These are phyloP conservation scores for Pachymerium ferrugineum DNA, from an alignment of 2,888 invertebrate species.

Conservation along the genomic window DNA sequence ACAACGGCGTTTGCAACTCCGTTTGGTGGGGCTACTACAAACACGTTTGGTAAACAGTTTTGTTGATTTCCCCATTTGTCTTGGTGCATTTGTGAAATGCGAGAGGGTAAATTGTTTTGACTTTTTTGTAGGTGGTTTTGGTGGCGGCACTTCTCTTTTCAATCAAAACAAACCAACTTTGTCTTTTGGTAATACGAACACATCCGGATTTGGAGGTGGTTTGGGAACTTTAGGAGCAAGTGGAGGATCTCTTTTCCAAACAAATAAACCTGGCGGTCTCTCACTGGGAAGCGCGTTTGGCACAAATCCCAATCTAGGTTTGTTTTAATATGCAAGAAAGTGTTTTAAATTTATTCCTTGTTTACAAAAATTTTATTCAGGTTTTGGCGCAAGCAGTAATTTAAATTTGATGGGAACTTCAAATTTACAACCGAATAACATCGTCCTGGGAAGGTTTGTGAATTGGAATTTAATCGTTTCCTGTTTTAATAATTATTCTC, in stretches of 20 bases:
- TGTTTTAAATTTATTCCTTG: neutral
- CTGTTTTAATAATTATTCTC: neutral
- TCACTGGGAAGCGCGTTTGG: constrained; percentile 28
- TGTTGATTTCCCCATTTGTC: too few species aligned
- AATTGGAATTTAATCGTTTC: neutral
- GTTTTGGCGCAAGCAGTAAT: neutral
- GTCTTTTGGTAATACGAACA: constrained; percentile 28
- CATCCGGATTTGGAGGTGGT: constrained; percentile 32
- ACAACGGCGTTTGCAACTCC: constrained; percentile 39
- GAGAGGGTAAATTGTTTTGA: too few species aligned
- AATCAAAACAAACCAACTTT: neutral
- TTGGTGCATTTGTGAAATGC: too few species aligned
- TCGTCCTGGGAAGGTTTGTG: neutral
- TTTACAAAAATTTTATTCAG: neutral
- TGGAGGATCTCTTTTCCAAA: neutral
- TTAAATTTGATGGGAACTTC: neutral
- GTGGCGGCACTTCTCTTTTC: constrained; percentile 6
- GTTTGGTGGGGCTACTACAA: constrained; percentile 55
- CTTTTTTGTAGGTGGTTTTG: neutral
- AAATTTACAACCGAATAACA: neutral
- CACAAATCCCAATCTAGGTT: neutral
- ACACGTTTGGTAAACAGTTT: constrained; percentile 49
- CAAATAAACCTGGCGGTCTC: constrained; percentile 32
- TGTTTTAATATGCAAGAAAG: neutral
- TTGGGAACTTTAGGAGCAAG: constrained; percentile 37